Evolutionary conservation across 2,888 invertebrate species (phyloP), one percentile per base, ranked within the genome.

Genomic region (Leptogaster cylindrica): DNA sequence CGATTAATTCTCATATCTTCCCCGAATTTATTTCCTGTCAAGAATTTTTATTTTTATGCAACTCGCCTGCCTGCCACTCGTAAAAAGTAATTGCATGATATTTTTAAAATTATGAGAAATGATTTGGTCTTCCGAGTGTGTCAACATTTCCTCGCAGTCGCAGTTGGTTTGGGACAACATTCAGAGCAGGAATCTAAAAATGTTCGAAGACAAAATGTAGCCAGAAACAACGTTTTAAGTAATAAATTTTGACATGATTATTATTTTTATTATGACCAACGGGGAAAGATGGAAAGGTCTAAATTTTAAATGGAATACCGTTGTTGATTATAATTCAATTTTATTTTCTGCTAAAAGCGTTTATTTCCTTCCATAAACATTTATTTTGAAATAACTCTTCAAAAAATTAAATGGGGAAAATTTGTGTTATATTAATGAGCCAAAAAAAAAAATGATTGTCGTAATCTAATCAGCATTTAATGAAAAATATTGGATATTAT

Each of bases 201-300:
- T 46, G 20, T 25, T 12, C 23, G 46, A 8, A 20, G 23, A n/a
- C 46, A 46, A 10, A 33, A 33, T 31, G 31, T n/a, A n/a, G n/a
- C n/a, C n/a, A n/a, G 52, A 52, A 31, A 28, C 52, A 25, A 52
- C 52, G 20, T 16, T 52, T 52, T 52, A 52, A 52, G 33, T 52
- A 52, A 52, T 52, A 52, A 52, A 52, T 27, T 52, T 52, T 52
- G 52, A 52, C 52, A 52, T 33, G 31, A 52, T 18, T 33, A 52
- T 52, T 52, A 52, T 52, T 52, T 46, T 52, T 52, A 28, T 52
- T 52, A 52, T 52, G 14, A 31, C 31, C 16, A 4, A 20, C 31
- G 8, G 25, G n/a, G n/a, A 46, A 6, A 16, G 46, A 20, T 16
- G n/a, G 5, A n/a, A 25, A 23, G 46, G 46, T 46, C 23, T 46